Percentiles rank a stretch among this genome's conserved stretches.
These are phyloP conservation scores for Mastacembelus armatus DNA, from an alignment of 2,797 vertebrate genomes.

Conservation along the genomic window DNA sequence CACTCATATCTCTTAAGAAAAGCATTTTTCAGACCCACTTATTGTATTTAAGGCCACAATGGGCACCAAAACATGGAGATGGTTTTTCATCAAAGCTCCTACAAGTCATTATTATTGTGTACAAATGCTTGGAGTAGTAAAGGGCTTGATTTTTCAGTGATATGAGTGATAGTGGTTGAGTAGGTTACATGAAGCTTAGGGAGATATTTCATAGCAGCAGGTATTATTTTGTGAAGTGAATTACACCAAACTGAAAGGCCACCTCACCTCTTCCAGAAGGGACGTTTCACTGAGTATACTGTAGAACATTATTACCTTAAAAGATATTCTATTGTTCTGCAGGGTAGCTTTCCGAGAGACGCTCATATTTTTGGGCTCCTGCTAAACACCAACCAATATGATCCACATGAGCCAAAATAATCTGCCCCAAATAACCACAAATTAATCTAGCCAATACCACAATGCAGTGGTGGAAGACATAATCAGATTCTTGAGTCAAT, in stretches of 20 bases:
- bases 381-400: conserved; percentile 6
- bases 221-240: conserved; percentile 26
- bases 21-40: conserved; percentile 72
- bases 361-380: neutral
- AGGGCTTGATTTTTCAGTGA: conserved; percentile 57
- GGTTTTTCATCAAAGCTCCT: conserved; percentile 70
- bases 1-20: conserved; percentile 71
- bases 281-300: neutral
- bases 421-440: neutral
- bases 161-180: conserved; percentile 47
- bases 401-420: neutral
- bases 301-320: conserved; percentile 15
- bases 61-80: conserved; percentile 67
- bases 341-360: neutral
- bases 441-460: neutral
- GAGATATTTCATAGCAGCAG: conserved; percentile 26
- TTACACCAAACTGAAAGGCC: neutral
- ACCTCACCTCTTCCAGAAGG: neutral
- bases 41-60: conserved; percentile 81
- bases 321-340: conserved; percentile 5
- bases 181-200: conserved; percentile 34
- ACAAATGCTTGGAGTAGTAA: conserved; percentile 68
- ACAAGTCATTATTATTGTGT: conserved; percentile 82
- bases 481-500: too few species aligned
- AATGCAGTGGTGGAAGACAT: neutral